phyloP scores from a whole-genome alignment of 2,113 vertebrate species.

The Siniperca knerii region DNA sequence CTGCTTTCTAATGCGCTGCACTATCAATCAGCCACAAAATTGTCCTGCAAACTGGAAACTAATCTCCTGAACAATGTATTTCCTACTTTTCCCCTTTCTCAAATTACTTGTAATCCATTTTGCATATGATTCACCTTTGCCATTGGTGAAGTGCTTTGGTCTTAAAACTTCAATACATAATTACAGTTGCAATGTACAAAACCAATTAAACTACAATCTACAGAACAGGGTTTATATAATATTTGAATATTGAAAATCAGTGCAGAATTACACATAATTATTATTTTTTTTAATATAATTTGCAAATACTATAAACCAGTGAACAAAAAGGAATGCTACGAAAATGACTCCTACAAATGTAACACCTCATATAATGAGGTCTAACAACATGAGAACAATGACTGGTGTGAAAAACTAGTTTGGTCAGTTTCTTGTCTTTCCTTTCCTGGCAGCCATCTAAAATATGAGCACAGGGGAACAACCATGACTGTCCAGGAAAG shows the following conservation, averaged over 20 bases:
- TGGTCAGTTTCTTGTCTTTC: slow-evolving; percentile 50
- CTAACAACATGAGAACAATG: slow-evolving; percentile 3
- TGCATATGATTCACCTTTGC: slow-evolving; percentile 66
- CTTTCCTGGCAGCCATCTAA: neutral
- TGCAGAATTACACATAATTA: neutral
- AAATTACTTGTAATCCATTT: slow-evolving; percentile 71
- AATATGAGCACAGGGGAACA: neutral
- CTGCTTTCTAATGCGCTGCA: slow-evolving; percentile 52
- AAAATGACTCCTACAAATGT: slow-evolving; percentile 30
- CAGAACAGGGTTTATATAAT: slow-evolving; percentile 3
- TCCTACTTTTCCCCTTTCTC: slow-evolving; percentile 49
- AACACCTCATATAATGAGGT: slow-evolving; percentile 43
- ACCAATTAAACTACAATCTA: neutral
- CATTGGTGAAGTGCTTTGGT: slow-evolving; percentile 23
- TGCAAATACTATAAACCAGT: neutral
- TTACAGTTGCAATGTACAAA: slow-evolving; percentile 19
- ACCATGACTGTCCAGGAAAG: neutral
- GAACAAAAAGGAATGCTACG: neutral
- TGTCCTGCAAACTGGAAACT: slow-evolving; percentile 64
- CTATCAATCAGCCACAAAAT: slow-evolving; percentile 77
- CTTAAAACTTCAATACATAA: slow-evolving; percentile 34
- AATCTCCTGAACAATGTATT: slow-evolving; percentile 76
- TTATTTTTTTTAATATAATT: neutral
- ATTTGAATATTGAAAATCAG: slow-evolving; percentile 16
- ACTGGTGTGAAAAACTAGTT: slow-evolving; percentile 73